phyloP scores from a whole-genome alignment of 2,888 invertebrate species.

The Stenodema calcarata region DNA sequence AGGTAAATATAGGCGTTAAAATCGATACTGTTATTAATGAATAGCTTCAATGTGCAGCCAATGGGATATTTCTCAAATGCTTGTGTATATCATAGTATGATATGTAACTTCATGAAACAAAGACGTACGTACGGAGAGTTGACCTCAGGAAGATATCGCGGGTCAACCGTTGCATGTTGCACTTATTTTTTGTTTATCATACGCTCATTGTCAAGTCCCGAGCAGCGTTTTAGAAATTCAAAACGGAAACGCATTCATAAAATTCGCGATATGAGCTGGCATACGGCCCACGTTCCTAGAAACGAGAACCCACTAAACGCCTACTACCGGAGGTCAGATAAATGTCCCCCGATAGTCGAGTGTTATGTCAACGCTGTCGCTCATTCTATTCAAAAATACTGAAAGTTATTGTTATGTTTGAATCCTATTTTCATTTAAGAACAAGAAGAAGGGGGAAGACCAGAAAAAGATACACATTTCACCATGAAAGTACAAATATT shows the following conservation, averaged over 20 bases:
- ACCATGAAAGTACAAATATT: too few relatives aligned
- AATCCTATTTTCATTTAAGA: too few relatives aligned
- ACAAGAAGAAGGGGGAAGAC: too few relatives aligned
- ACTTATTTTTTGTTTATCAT: not conserved
- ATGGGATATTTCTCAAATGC: too few relatives aligned
- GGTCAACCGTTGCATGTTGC: not conserved
- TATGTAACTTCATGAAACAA: not conserved
- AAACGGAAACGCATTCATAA: not conserved
- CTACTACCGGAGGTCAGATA: constrained; percentile 8
- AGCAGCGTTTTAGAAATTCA: not conserved
- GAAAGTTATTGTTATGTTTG: too few relatives aligned
- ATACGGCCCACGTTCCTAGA: constrained; percentile 3
- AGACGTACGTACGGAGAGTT: not conserved
- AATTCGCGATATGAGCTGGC: constrained; percentile 8
- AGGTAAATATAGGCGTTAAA: too few relatives aligned
- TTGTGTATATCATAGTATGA: too few relatives aligned
- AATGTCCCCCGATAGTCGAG: not conserved
- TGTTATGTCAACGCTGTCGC: too few relatives aligned
- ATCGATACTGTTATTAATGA: too few relatives aligned
- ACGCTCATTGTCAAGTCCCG: not conserved
- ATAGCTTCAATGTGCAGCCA: too few relatives aligned
- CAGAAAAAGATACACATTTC: too few relatives aligned
- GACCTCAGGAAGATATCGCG: not conserved
- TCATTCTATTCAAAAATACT: too few relatives aligned
- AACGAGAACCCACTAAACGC: constrained; percentile 7